Base-by-base conservation (phyloP, 2,113 vertebrate species). In the Mesitornis unicolor region DNA sequence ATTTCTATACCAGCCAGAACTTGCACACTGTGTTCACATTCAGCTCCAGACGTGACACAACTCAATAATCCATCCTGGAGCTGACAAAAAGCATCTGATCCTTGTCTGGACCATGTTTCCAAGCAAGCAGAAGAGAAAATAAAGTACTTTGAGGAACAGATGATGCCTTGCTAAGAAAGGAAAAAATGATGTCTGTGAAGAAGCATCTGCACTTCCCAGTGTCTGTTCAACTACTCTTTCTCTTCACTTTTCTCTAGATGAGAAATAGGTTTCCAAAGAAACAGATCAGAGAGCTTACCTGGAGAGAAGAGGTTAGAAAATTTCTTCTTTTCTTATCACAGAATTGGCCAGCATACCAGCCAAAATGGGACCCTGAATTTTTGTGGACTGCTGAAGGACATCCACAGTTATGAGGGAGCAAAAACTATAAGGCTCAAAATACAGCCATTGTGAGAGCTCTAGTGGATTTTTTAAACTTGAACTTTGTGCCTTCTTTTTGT, bases 51-150 rank as follows among this genome's bases (percentile, higher is more conserved):
- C 0, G 0, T 89, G 90, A 93, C 73, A 91, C 26, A 87, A 81
- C 81, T 92, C 95, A 94, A 53, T 92, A 90, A 96, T 83, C 79
- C 79, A 33, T 61, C 82, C 59, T 65, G 79, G 63, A 92, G 50
- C 75, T 88, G 88, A 95, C 64, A 84, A 76, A 95, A 93, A 87
- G 19, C 89, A 93, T 91, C 74, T 93, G 92, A 89, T 82, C 40
- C 61, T 93, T 93, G 88, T 88, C 67, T 94, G 79, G 67, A 86
- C 63, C 75, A 45, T 64, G 53, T 93, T 93, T 95, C 53, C 70
- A 95, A 92, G 85, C 83, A 94, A 90, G 69, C 25, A 81, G 81
- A 82, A 75, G 40, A 60, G 74, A 93, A 93, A 93, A 90, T 76
- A 35, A 70, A 59, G 35, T 60, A 42, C 61, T 87, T 60, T 75